Evolutionary conservation across 2,888 invertebrate genomes (phyloP).

Genomic region (Dryococelus australis): DNA sequence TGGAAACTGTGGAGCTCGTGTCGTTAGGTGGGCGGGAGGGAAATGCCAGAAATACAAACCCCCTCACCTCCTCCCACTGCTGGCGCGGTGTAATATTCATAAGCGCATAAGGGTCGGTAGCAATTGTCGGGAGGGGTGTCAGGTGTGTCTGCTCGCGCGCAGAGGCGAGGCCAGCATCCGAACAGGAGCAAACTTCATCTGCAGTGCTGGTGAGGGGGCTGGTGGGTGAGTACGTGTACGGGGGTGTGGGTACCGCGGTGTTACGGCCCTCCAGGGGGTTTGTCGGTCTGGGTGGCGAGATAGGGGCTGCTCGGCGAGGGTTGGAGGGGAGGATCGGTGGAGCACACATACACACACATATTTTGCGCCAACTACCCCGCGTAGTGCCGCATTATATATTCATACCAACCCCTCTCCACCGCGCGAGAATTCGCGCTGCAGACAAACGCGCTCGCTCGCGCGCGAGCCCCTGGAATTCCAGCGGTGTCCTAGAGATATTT

Average conservation of each 20-base stretch:
- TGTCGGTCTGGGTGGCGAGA: background rate
- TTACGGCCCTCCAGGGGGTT: conserved; percentile 10
- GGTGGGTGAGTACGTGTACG: background rate
- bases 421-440: background rate
- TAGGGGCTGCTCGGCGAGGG: background rate
- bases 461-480: background rate
- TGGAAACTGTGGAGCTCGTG: background rate
- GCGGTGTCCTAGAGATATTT: background rate
- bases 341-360: background rate
- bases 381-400: background rate
- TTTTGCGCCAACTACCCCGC: background rate
- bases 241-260: background rate
- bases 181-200: conserved; percentile 4
- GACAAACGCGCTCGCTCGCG: background rate
- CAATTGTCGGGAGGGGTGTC: background rate
- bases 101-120: background rate
- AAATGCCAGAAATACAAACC: background rate
- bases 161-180: background rate
- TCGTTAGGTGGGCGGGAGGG: background rate
- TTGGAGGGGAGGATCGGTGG: background rate
- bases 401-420: background rate
- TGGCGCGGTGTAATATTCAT: background rate
- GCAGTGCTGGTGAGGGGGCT: background rate
- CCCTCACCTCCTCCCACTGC: background rate
- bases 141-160: background rate